A percentile compares a stretch with the other conserved stretches of the same genome.
These are phyloP conservation scores for Arvicanthis niloticus DNA, from an alignment of 2,113 vertebrate species.

Conservation along the genomic window DNA sequence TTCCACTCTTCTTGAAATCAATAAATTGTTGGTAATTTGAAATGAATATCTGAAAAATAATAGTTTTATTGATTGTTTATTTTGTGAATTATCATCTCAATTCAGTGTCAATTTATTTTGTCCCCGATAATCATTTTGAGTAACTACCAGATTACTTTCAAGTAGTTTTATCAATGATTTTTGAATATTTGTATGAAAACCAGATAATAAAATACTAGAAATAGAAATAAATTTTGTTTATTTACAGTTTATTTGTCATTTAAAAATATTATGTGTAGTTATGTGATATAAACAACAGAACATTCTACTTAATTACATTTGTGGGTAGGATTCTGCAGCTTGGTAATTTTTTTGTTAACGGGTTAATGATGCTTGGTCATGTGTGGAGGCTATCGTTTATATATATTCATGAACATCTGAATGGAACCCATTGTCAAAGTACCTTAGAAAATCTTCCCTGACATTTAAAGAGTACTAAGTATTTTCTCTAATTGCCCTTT, in stretches of 20 bases:
- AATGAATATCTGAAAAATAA: background rate
- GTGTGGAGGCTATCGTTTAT: background rate
- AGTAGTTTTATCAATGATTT: slow-evolving; percentile 74
- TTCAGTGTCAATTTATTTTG: slow-evolving; percentile 70
- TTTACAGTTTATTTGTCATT: background rate
- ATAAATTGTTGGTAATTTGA: slow-evolving; percentile 1
- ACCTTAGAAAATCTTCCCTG: background rate
- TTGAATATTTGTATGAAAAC: background rate
- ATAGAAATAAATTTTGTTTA: background rate
- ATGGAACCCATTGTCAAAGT: slow-evolving; percentile 11
- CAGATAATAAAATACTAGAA: slow-evolving; percentile 26
- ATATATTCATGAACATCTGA: background rate
- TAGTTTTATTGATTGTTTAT: slow-evolving; percentile 28
- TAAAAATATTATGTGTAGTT: background rate
- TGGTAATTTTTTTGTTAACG: background rate
- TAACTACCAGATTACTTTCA: slow-evolving; percentile 77
- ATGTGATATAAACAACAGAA: background rate
- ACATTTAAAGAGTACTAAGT: background rate
- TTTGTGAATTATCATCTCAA: slow-evolving; percentile 45
- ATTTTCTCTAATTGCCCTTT: slow-evolving; percentile 14
- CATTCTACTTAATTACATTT: background rate
- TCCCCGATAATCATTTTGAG: slow-evolving; percentile 73
- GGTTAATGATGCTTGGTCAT: slow-evolving; percentile 28
- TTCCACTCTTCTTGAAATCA: slow-evolving; percentile 32
- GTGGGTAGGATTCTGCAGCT: background rate